Conservation (phyloP, 2,888 invertebrate genomes). For the Gasteruption jaculator region DNA sequence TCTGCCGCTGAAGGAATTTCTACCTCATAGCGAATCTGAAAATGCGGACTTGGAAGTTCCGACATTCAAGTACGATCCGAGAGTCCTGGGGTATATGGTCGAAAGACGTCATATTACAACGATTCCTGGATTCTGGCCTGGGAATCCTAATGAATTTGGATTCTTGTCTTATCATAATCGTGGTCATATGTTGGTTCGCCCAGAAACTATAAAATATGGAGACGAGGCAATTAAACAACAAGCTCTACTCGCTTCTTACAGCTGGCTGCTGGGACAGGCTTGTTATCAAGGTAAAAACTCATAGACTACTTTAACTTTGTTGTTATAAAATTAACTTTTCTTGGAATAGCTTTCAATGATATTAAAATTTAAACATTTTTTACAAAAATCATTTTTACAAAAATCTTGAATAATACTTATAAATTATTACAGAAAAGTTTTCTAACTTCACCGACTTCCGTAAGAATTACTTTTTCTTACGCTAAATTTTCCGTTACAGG, state of each 20-base stretch:
- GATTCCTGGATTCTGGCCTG: conserved; percentile 84
- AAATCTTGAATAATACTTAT: too few relatives aligned
- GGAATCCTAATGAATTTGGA: conserved; percentile 73
- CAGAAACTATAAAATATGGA: conserved; percentile 53
- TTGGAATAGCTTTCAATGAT: too few relatives aligned
- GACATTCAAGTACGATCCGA: conserved; percentile 60
- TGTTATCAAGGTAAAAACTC: conserved; percentile 70
- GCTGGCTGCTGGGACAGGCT: conserved; percentile 76
- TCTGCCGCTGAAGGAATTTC: conserved; percentile 65
- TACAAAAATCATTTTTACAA: too few relatives aligned
- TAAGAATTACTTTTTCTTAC: too few relatives aligned
- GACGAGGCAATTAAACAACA: conserved; percentile 69
- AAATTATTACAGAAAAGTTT: too few relatives aligned
- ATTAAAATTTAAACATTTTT: too few relatives aligned
- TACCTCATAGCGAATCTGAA: conserved; percentile 56
- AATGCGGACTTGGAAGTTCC: conserved; percentile 59
- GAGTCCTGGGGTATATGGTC: conserved; percentile 57
- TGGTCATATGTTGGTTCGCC: conserved; percentile 57
- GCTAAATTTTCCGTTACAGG: conserved; percentile 49
- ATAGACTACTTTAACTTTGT: too few relatives aligned
- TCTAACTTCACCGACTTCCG: too few relatives aligned
- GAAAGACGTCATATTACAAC: conserved; percentile 65
- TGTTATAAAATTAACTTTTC: too few relatives aligned
- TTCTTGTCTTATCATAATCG: conserved; percentile 69
- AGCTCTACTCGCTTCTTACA: conserved; percentile 75